Percentiles rank a stretch among this genome's conserved stretches.
Evolutionary conservation across 2,113 vertebrate genomes (phyloP).

Genomic region (Plestiodon gilberti): DNA sequence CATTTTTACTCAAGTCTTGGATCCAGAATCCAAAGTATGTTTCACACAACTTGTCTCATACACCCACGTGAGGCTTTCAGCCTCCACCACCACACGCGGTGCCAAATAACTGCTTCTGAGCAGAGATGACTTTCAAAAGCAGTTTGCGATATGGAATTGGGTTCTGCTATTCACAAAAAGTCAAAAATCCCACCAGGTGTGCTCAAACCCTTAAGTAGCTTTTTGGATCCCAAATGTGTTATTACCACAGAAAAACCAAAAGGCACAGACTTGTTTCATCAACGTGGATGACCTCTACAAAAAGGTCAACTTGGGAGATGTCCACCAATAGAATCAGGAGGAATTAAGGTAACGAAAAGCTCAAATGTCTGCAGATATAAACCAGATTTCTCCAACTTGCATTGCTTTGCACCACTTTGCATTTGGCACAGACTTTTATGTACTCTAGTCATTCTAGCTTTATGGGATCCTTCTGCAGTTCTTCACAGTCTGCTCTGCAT

Average conservation of each 20-base stretch:
- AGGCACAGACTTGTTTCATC: neutral
- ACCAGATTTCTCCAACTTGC: conserved; percentile 13
- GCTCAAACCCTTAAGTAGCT: neutral
- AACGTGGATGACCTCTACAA: neutral
- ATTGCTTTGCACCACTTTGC: conserved; percentile 4
- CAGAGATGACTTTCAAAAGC: no score
- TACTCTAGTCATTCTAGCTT: conserved; percentile 13
- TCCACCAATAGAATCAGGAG: neutral
- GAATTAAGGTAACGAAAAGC: neutral
- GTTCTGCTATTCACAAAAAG: no score
- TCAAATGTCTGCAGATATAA: conserved; percentile 12
- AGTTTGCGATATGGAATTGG: no score
- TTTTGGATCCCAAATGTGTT: neutral
- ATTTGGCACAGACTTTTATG: conserved; percentile 19
- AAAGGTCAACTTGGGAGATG: neutral
- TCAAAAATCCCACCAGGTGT: neutral
- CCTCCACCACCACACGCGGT: no score
- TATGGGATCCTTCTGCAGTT: conserved; percentile 30
- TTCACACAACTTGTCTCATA: no score
- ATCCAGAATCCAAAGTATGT: no score
- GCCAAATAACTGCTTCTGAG: no score
- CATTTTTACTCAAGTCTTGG: no score
- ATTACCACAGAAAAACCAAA: neutral
- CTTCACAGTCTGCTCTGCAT: conserved; percentile 22
- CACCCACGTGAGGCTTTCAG: no score